Evolutionary conservation across 2,888 invertebrate species (phyloP).

Genomic region (Drosophila nigricruria): DNA sequence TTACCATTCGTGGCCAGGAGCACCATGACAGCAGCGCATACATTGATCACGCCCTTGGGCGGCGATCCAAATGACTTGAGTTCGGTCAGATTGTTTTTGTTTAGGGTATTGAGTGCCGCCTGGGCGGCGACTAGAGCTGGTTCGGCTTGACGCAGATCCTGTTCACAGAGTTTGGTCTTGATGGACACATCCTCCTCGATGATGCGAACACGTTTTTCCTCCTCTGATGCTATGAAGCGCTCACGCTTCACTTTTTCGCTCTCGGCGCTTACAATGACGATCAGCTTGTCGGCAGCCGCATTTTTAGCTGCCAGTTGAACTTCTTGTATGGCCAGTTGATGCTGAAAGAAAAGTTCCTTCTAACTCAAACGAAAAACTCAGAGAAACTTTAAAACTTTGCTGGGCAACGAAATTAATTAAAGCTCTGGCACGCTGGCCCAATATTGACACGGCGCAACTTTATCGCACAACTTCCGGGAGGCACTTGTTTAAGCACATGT

Average conservation of each 20-base stretch:
- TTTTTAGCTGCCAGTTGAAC: constrained; percentile 95
- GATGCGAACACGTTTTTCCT: constrained; percentile 95
- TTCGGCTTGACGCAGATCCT: constrained; percentile 96
- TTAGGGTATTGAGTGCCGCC: constrained; percentile 92
- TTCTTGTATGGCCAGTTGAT: constrained; percentile 89
- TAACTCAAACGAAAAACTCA: constrained; percentile 49
- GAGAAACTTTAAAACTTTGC: constrained; percentile 55
- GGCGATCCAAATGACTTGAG: constrained; percentile 97
- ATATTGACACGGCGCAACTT: constrained; percentile 74
- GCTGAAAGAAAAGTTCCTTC: constrained; percentile 60
- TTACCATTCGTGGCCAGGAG: constrained; percentile 93
- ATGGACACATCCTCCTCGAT: constrained; percentile 95
- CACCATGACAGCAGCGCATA: constrained; percentile 95
- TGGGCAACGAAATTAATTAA: constrained; percentile 68
- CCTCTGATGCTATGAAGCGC: constrained; percentile 92
- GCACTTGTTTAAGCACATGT: constrained; percentile 25
- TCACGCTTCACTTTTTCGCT: constrained; percentile 96
- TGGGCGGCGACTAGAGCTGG: constrained; percentile 96
- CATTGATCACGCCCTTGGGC: constrained; percentile 95
- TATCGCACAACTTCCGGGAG: constrained; percentile 47
- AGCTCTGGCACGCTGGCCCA: constrained; percentile 70
- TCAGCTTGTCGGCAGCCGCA: constrained; percentile 95
- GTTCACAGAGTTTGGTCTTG: constrained; percentile 94
- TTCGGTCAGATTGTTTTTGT: constrained; percentile 97
- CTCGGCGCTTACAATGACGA: constrained; percentile 94